These are phyloP conservation scores for Halichondria panicea DNA, from an alignment of 37 sponge, comb jelly and placozoan species.

Conservation along the genomic window DNA sequence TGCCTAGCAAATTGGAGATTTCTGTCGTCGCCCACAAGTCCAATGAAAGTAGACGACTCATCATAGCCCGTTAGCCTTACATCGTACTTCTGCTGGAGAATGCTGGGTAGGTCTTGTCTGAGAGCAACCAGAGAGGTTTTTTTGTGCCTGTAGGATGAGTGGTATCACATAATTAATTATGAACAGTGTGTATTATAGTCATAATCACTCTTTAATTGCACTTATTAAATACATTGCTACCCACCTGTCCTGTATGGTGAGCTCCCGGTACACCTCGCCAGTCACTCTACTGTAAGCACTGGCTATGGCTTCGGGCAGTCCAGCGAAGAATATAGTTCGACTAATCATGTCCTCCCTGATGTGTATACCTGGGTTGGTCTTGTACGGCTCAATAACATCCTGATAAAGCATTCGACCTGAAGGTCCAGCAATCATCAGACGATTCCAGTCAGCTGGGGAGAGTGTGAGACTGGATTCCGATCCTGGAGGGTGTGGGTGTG, in stretches of 20 bases:
- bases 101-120: constrained; percentile 10
- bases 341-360: constrained; percentile 8
- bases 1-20: constrained; percentile 1
- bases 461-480: constrained; percentile 12
- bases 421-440: constrained; percentile 9
- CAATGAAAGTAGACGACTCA: background rate
- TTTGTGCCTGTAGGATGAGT: constrained; percentile 4
- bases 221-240: background rate
- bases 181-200: too few species aligned
- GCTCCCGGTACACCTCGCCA: constrained; percentile 22
- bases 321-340: constrained; percentile 19
- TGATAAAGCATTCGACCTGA: constrained; percentile 29
- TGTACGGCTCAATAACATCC: constrained; percentile 36
- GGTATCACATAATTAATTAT: too few species aligned
- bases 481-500: too few species aligned
- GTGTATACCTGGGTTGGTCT: constrained; percentile 55
- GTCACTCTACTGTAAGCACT: constrained; percentile 29
- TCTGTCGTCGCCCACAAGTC: constrained; percentile 11
- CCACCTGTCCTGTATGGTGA: constrained; percentile 36
- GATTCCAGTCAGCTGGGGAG: constrained; percentile 39
- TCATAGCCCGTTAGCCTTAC: constrained; percentile 18
- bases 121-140: constrained; percentile 17
- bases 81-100: background rate
- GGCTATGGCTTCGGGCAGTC: constrained; percentile 37
- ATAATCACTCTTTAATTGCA: too few species aligned